phyloP scores from a whole-genome alignment of 2,888 invertebrate species.

The Axea sp. region DNA sequence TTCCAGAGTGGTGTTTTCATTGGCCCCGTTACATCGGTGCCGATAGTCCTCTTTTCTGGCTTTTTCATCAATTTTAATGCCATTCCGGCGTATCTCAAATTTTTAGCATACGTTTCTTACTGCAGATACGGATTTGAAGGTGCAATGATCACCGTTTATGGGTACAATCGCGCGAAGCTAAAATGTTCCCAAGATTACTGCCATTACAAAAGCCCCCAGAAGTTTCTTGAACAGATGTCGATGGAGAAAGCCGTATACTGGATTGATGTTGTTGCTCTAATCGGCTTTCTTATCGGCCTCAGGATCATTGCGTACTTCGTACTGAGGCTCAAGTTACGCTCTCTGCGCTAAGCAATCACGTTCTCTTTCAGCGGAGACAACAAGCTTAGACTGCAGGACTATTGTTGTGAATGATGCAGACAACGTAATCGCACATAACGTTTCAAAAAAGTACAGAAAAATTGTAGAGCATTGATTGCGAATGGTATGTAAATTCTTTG shows the following conservation, averaged over 20 bases:
- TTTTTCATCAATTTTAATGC: constrained; percentile 96
- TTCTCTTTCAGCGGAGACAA: constrained; percentile 28
- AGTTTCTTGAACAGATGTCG: constrained; percentile 91
- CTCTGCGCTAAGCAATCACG: constrained; percentile 73
- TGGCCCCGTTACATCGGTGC: constrained; percentile 95
- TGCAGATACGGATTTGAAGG: constrained; percentile 96
- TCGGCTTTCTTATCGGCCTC: constrained; percentile 88
- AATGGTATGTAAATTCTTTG: constrained; percentile 18
- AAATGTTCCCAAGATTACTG: constrained; percentile 91
- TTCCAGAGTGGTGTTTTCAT: constrained; percentile 83
- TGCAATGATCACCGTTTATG: constrained; percentile 94
- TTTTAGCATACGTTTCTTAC: constrained; percentile 94
- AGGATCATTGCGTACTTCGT: constrained; percentile 90
- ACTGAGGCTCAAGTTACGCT: constrained; percentile 88
- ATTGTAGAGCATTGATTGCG: constrained; percentile 3
- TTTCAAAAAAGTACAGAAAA: not conserved
- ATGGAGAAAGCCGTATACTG: constrained; percentile 89
- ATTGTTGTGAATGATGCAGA: not conserved
- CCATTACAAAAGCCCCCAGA: constrained; percentile 89
- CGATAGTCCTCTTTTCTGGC: constrained; percentile 94
- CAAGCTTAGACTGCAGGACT: constrained; percentile 23
- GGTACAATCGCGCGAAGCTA: constrained; percentile 89
- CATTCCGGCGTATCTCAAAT: constrained; percentile 92
- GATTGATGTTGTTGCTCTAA: constrained; percentile 90
- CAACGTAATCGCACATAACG: constrained; percentile 1